Base-by-base conservation (phyloP, 2,113 vertebrate species). In the Clarias gariepinus region DNA sequence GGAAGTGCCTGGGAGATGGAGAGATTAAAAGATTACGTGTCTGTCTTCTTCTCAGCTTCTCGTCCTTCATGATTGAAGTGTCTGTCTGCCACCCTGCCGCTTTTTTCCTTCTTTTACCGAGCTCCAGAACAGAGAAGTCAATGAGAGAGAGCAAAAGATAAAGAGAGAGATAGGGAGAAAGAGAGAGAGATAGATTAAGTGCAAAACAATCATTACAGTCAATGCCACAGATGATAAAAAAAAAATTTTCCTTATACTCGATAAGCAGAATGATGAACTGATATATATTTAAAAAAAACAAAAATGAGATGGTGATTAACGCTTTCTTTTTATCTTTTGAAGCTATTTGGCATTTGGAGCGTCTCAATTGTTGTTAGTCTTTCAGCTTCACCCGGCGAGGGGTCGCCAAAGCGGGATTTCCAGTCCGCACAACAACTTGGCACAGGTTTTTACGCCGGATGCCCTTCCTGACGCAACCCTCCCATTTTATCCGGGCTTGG, bases 21-120 rank as follows among this genome's bases (percentile, higher is more conserved):
- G 90, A 86, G 93, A 95, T 94, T 92, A 93, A 95, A 93, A 93
- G 93, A 95, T 93, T 94, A 94, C 90, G 93, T 92, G 91, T 92
- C 92, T 76, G 91, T 86, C 80, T 89, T 85, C 86, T 88, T 88
- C 90, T 71, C 90, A 58, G 77, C 28, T 79, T 79, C 91, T 93
- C 87, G 88, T 90, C 90, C 89, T 88, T 87, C 82, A 89, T 53
- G 76, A 57, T 79, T 57, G 76, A 79, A 58, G 76, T 9, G 55
- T 58, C 52, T 78, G 76, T 78, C 76, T 78, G 76, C 76, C 47
- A 0, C 28, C 73, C 41, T 53, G 41, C 41, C 41, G 23, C 73
- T 52, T 53, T 76, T 52, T 41, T 25, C 82, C 47, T 30, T 74
- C 78, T 80, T 41, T 76, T 15, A 85, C 77, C 3, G 53, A 79